phyloP scores from a whole-genome alignment of 2,113 vertebrate genomes.

The Pseudorectes ferrugineus region DNA sequence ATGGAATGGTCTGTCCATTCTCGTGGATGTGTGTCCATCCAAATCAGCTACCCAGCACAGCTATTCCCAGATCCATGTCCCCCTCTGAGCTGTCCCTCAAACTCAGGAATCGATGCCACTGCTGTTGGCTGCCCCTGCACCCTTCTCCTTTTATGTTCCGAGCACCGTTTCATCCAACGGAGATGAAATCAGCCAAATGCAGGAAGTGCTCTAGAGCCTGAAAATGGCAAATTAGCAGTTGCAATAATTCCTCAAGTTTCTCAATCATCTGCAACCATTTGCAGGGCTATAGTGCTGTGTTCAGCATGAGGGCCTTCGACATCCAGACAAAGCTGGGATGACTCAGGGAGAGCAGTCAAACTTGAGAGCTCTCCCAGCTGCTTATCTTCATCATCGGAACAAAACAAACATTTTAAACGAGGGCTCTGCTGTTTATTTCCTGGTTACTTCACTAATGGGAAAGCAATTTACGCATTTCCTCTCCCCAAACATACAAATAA shows the following conservation, averaged over 20 bases:
- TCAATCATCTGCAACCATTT: background rate
- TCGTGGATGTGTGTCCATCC: background rate
- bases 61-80: background rate
- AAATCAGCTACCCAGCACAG: background rate
- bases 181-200: background rate
- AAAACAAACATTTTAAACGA: background rate
- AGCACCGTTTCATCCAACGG: background rate
- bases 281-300: background rate
- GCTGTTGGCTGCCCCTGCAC: background rate
- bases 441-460: background rate
- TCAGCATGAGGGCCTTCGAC: background rate
- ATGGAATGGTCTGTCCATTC: background rate
- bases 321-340: background rate
- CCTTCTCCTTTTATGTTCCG: background rate
- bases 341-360: background rate
- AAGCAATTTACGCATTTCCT: conserved; percentile 30
- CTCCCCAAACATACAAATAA: background rate
- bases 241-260: background rate
- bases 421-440: conserved; percentile 22
- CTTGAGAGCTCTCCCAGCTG: conserved; percentile 13
- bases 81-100: background rate
- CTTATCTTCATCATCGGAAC: background rate
- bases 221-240: background rate
- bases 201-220: background rate
- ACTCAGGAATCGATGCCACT: fast-evolving